These are phyloP conservation scores for Clytia hemisphaerica DNA, from an alignment of 30 jellyfish, hydroid and myxozoan genomes.

Conservation along the genomic window DNA sequence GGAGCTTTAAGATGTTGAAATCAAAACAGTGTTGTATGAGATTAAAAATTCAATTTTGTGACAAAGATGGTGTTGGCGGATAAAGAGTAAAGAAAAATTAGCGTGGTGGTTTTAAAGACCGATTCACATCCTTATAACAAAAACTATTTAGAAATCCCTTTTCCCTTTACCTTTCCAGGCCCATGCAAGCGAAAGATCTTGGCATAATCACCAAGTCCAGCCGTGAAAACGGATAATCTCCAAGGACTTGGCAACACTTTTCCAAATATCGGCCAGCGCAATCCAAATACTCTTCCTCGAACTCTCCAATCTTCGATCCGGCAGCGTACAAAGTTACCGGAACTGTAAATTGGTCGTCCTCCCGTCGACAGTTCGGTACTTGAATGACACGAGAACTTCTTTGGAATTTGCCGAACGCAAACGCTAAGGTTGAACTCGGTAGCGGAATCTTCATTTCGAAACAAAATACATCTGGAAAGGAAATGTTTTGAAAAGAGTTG, in stretches of 20 bases:
- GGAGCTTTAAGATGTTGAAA: no score
- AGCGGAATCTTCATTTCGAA: conserved; percentile 71
- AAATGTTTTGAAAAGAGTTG: not conserved
- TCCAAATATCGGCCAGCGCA: conserved; percentile 37
- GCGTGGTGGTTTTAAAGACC: no score
- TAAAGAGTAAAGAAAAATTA: no score
- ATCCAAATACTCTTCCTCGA: conserved; percentile 44
- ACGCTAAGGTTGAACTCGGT: conserved; percentile 74
- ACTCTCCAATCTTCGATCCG: conserved; percentile 22
- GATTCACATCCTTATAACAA: not conserved
- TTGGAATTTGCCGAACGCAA: conserved; percentile 41
- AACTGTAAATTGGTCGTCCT: no score
- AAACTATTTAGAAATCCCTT: not conserved
- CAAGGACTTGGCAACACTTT: conserved; percentile 48
- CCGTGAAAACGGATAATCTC: conserved; percentile 69
- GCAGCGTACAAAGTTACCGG: conserved; percentile 56
- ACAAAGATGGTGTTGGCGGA: no score
- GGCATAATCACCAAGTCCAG: conserved; percentile 85
- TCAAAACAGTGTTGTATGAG: no score
- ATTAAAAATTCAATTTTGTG: not conserved
- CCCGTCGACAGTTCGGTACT: conserved; percentile 19
- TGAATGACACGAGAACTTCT: conserved; percentile 7
- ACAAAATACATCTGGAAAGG: conserved; percentile 48
- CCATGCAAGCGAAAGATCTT: conserved; percentile 77
- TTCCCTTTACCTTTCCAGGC: conserved; percentile 74